Percentiles rank a stretch among this genome's conserved stretches.
phyloP scores from a whole-genome alignment of 2,797 vertebrate genomes.

The Aviceda cuculoides region DNA sequence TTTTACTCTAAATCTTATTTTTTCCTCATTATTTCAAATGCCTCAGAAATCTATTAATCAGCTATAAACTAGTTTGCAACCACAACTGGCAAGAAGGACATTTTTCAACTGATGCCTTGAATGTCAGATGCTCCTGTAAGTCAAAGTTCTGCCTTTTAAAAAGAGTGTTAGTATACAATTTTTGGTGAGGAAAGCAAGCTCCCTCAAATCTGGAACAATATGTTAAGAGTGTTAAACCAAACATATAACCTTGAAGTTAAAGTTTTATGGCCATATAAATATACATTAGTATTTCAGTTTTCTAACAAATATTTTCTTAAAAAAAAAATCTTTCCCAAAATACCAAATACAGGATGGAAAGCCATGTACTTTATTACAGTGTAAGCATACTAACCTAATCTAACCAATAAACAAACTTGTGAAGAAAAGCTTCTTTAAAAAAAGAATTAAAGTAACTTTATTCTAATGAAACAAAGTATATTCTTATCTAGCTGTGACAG shows the following conservation, averaged over 20 bases:
- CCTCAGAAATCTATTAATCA: neutral
- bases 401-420: neutral
- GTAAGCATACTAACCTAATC: neutral
- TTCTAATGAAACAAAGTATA: neutral
- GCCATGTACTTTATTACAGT: neutral
- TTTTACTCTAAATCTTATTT: neutral
- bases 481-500: neutral
- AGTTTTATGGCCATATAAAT: neutral
- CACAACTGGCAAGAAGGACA: neutral
- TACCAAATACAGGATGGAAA: neutral
- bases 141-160: neutral
- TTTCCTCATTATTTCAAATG: neutral
- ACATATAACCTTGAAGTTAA: neutral
- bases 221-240: neutral
- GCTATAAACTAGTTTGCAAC: neutral
- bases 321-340: neutral
- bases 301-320: neutral
- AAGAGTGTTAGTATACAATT: neutral
- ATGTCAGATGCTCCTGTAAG: neutral
- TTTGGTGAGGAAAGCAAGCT: neutral
- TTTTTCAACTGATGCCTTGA: neutral
- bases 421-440: neutral
- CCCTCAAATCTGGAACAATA: neutral
- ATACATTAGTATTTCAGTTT: neutral
- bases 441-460: neutral